Evolutionary conservation across 2,888 invertebrate species (phyloP).

Genomic region (Gnatocerus cornutus): DNA sequence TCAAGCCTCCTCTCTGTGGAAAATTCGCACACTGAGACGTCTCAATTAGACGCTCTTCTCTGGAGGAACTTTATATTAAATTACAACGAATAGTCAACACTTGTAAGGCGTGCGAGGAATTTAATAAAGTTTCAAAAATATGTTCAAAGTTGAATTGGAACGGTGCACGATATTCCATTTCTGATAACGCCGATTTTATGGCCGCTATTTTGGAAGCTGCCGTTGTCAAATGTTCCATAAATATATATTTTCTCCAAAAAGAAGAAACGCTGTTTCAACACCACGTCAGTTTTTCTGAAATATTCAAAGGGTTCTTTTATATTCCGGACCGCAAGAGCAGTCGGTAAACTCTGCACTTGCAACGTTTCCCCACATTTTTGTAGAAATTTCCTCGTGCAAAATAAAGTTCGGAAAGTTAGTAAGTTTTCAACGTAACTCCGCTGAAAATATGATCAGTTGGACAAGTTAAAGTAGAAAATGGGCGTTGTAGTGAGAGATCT

Average conservation of each 20-base stretch:
- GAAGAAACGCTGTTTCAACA: too few species aligned
- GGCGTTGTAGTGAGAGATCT: slow-evolving; percentile 21
- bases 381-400: slow-evolving; percentile 21
- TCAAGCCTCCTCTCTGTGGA: background rate
- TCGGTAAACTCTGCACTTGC: background rate
- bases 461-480: slow-evolving; percentile 32
- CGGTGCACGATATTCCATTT: background rate
- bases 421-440: slow-evolving; percentile 19
- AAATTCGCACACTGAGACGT: background rate
- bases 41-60: slow-evolving; percentile 12
- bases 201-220: background rate
- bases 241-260: too few species aligned
- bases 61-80: slow-evolving; percentile 10
- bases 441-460: slow-evolving; percentile 38
- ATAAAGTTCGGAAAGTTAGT: slow-evolving; percentile 17
- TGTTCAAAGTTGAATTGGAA: background rate
- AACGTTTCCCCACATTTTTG: slow-evolving; percentile 14
- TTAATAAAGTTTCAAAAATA: slow-evolving; percentile 19
- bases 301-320: background rate
- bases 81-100: slow-evolving; percentile 7
- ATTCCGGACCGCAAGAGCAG: background rate
- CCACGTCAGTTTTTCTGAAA: too few species aligned
- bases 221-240: background rate
- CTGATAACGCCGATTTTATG: slow-evolving; percentile 1
- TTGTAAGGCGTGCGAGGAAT: slow-evolving; percentile 9